Conservation (phyloP, 2,888 invertebrate species). For the Carpatolechia fugitivella region DNA sequence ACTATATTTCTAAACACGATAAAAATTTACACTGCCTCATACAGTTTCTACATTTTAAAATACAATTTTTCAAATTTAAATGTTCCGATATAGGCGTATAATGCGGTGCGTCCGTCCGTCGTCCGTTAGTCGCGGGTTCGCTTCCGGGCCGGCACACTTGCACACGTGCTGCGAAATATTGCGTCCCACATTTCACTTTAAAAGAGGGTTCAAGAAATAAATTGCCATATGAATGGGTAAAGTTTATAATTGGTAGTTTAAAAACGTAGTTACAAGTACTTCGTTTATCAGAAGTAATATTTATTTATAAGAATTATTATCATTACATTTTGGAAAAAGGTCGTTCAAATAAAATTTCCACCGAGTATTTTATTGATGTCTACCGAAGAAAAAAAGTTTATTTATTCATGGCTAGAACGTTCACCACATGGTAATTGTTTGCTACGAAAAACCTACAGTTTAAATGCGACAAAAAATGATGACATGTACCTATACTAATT, state of each 20-base stretch:
- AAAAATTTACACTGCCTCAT: too few species aligned
- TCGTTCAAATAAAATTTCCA: too few species aligned
- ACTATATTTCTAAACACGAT: too few species aligned
- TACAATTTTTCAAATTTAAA: neutral
- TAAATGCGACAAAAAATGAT: too few species aligned
- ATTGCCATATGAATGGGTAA: neutral
- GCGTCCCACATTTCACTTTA: slow-evolving; percentile 24
- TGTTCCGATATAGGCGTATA: slow-evolving; percentile 39
- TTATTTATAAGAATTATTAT: neutral
- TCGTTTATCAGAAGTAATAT: neutral
- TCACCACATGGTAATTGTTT: too few species aligned
- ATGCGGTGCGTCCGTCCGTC: slow-evolving; percentile 43
- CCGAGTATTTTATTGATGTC: too few species aligned
- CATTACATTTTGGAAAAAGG: too few species aligned
- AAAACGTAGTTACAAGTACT: too few species aligned
- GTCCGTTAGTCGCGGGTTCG: slow-evolving; percentile 31
- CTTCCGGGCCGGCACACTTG: slow-evolving; percentile 39
- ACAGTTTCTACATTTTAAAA: neutral
- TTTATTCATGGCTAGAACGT: too few species aligned
- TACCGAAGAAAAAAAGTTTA: too few species aligned
- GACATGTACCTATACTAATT: too few species aligned
- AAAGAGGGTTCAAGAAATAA: neutral
- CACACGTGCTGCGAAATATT: slow-evolving; percentile 51
- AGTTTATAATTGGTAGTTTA: neutral
- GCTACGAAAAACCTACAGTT: too few species aligned